phyloP scores from a whole-genome alignment of 2,113 vertebrate genomes.

The Coreoperca whiteheadi region DNA sequence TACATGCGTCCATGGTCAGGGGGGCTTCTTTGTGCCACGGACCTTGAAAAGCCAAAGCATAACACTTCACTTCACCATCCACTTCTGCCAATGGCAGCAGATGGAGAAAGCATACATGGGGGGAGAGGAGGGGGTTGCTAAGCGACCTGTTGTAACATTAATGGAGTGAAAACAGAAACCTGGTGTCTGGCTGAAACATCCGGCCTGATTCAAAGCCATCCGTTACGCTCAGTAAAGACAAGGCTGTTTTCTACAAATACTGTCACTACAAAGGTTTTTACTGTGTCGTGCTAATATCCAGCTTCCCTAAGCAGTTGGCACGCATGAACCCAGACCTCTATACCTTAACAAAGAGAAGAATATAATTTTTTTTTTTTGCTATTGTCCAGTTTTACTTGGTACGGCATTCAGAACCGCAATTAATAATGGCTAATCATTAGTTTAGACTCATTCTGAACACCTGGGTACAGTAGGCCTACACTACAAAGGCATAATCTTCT shows the following conservation, averaged over 20 bases:
- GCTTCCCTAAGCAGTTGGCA: neutral
- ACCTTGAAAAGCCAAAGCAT: constrained; percentile 71
- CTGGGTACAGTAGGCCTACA: neutral
- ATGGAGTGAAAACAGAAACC: constrained; percentile 79
- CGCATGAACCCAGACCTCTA: neutral
- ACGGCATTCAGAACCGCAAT: neutral
- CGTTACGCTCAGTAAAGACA: constrained; percentile 50
- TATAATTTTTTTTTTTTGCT: neutral
- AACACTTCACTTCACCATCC: constrained; percentile 70
- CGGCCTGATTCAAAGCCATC: constrained; percentile 49
- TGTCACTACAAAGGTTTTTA: constrained; percentile 16
- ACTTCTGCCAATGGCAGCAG: constrained; percentile 70
- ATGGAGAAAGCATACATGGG: constrained; percentile 49
- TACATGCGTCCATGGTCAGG: constrained; percentile 62
- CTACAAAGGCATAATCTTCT: neutral
- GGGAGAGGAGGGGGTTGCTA: constrained; percentile 68
- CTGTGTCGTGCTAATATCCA: constrained; percentile 1
- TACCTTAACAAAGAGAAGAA: neutral
- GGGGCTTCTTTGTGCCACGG: constrained; percentile 54
- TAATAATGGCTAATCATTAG: neutral
- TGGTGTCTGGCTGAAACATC: constrained; percentile 69
- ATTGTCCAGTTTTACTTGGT: neutral
- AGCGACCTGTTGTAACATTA: constrained; percentile 81
- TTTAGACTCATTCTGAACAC: neutral
- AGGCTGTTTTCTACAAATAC: constrained; percentile 25